Conservation (phyloP, 2,888 invertebrate genomes). For the Sicus ferrugineus region DNA sequence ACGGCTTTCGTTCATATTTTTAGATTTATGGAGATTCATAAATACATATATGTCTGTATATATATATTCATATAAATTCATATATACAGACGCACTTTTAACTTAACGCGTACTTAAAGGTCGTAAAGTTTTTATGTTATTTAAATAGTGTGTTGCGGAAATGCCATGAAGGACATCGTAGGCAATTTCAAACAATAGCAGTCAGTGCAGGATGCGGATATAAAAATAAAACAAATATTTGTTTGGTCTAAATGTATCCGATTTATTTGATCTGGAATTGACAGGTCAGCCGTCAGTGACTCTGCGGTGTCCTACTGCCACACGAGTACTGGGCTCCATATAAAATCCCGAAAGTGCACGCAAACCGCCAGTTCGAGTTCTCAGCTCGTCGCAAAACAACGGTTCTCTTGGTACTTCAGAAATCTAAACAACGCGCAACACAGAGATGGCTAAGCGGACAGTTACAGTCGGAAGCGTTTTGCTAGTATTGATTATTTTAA, state of each 20-base stretch:
- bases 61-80: too few species aligned
- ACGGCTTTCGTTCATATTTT: too few species aligned
- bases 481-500: slow-evolving; percentile 34
- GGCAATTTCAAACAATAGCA: slow-evolving; percentile 33
- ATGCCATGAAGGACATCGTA: slow-evolving; percentile 17
- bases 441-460: slow-evolving; percentile 41
- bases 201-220: slow-evolving; percentile 2
- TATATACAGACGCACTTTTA: too few species aligned
- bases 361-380: slow-evolving; percentile 43
- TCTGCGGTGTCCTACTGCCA: slow-evolving; percentile 48
- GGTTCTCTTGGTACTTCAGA: slow-evolving; percentile 1
- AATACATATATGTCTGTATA: too few species aligned
- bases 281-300: slow-evolving; percentile 45
- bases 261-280: slow-evolving; percentile 54
- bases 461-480: slow-evolving; percentile 35
- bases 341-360: slow-evolving; percentile 31
- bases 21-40: too few species aligned
- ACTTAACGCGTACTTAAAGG: too few species aligned
- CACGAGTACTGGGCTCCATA: slow-evolving; percentile 10
- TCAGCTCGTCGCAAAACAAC: slow-evolving; percentile 34
- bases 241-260: slow-evolving; percentile 50
- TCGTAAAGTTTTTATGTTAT: slow-evolving; percentile 9
- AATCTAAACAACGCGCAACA: background rate
- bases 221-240: slow-evolving; percentile 34
- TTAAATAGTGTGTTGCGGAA: slow-evolving; percentile 12